Conservation (phyloP, 2,888 invertebrate species). For the Calliphora vomitoria region DNA sequence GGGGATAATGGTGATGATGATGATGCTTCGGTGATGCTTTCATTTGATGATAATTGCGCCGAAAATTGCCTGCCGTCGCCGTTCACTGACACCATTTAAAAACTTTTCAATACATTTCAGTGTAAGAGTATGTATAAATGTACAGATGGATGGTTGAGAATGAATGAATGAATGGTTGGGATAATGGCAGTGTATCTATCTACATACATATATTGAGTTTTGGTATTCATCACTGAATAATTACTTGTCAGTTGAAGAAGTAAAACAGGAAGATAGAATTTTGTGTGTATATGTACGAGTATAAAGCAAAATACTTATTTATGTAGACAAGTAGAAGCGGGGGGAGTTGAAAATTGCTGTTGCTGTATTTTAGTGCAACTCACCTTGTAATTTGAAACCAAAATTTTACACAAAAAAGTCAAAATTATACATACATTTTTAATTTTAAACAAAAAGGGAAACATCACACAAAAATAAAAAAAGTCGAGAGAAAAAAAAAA, state of each 20-base stretch:
- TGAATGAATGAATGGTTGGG: constrained; percentile 1
- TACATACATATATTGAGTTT: constrained; percentile 45
- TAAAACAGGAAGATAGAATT: constrained; percentile 64
- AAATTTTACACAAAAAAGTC: constrained; percentile 78
- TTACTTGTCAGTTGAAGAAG: constrained; percentile 69
- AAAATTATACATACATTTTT: constrained; percentile 48
- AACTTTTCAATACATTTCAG: constrained; percentile 56
- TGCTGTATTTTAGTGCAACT: constrained; percentile 75
- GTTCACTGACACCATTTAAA: constrained; percentile 74
- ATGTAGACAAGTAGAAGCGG: background rate
- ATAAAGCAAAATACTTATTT: no score
- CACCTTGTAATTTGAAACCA: constrained; percentile 84
- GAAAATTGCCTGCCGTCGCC: constrained; percentile 74
- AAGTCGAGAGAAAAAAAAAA: constrained; percentile 55
- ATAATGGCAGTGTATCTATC: background rate
- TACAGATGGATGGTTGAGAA: constrained; percentile 24
- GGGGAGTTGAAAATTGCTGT: constrained; percentile 1
- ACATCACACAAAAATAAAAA: constrained; percentile 13
- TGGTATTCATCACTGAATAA: constrained; percentile 72
- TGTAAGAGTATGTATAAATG: background rate
- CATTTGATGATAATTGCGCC: constrained; percentile 75
- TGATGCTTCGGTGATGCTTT: constrained; percentile 76
- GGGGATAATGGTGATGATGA: constrained; percentile 52
- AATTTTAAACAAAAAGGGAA: constrained; percentile 76
- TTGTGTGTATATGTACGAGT: background rate